Conservation (phyloP, 2,797 vertebrate species). For the Phataginus tetradactyla region DNA sequence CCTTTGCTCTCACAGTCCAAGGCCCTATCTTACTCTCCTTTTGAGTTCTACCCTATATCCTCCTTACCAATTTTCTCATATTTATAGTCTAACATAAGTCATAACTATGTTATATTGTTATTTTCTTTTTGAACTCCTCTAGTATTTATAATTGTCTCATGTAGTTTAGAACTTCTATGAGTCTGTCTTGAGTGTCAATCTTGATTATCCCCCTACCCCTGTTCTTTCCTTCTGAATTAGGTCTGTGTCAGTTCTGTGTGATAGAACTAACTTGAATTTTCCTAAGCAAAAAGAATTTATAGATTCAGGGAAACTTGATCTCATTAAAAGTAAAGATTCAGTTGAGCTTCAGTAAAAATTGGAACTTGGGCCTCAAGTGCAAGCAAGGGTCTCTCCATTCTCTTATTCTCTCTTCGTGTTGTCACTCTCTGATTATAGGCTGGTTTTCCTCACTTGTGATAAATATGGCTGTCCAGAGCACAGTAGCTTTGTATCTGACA, state of each 20-base stretch:
- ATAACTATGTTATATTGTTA: not conserved
- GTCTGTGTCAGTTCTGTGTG: not conserved
- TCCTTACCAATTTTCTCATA: not conserved
- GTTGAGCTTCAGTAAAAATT: not conserved
- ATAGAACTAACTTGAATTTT: conserved; percentile 43
- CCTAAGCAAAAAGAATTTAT: conserved; percentile 10
- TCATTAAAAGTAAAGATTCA: conserved; percentile 38
- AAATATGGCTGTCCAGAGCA: not conserved
- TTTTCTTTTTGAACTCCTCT: conserved; percentile 7
- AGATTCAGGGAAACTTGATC: not conserved
- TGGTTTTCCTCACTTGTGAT: not conserved
- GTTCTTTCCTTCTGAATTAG: not conserved
- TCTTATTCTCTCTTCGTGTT: conserved; percentile 5
- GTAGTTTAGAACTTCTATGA: conserved; percentile 1
- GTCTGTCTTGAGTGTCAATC: not conserved
- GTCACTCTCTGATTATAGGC: not conserved
- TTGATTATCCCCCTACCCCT: not conserved
- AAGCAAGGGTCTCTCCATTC: not conserved
- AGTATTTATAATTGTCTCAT: not conserved
- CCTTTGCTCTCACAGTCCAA: not conserved
- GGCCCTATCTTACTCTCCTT: not conserved
- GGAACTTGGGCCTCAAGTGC: not conserved
- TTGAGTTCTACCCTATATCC: not conserved
- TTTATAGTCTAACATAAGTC: not conserved
- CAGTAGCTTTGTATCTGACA: not conserved